Percentiles rank a stretch among this genome's conserved stretches.
Evolutionary conservation across 2,113 vertebrate genomes (phyloP).

Genomic region (Tretioscincus oriximinensis): DNA sequence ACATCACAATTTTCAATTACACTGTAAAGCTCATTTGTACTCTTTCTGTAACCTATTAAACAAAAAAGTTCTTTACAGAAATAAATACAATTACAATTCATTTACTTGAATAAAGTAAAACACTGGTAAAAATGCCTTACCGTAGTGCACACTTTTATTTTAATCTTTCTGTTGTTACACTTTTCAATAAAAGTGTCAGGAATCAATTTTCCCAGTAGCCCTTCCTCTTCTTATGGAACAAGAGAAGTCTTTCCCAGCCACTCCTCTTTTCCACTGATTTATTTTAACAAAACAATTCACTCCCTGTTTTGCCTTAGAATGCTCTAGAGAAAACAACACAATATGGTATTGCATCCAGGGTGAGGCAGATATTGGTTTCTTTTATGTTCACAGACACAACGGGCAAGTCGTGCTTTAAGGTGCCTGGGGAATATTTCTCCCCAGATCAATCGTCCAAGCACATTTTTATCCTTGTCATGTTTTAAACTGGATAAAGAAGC

Average conservation of each 20-base stretch:
- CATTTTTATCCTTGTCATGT: not conserved
- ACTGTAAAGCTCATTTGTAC: too few relatives aligned
- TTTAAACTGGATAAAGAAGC: not conserved
- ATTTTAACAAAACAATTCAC: not conserved
- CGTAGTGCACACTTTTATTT: too few relatives aligned
- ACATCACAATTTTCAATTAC: too few relatives aligned
- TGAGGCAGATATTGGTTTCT: not conserved
- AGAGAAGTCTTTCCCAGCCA: not conserved
- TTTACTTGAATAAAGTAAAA: too few relatives aligned
- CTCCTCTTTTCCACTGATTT: not conserved
- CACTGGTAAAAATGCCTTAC: too few relatives aligned
- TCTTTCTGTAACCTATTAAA: too few relatives aligned
- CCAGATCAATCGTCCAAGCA: not conserved
- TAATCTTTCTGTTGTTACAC: too few relatives aligned
- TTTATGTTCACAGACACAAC: not conserved
- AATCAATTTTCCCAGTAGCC: not conserved
- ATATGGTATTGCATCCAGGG: not conserved
- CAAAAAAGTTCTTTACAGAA: too few relatives aligned
- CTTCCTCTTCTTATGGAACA: not conserved
- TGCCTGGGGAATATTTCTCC: not conserved
- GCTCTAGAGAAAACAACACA: not conserved
- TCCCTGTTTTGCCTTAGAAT: not conserved
- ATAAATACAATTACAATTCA: too few relatives aligned
- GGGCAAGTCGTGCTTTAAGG: not conserved
- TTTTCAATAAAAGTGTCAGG: too few relatives aligned